Conservation (phyloP, 2,113 vertebrate genomes). For the Zosterops borbonicus region DNA sequence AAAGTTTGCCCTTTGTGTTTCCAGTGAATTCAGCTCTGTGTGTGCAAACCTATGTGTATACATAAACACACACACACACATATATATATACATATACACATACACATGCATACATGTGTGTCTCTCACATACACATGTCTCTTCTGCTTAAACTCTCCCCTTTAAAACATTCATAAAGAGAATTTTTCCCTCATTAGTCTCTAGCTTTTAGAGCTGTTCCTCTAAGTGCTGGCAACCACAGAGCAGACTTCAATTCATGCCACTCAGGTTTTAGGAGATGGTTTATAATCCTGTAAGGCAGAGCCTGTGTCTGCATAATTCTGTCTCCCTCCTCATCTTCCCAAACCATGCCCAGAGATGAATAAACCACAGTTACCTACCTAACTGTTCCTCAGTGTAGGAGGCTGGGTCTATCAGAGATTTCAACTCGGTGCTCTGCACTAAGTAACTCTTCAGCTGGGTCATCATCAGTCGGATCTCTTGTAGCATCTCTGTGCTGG, state of each 20-base stretch:
- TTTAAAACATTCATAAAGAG: not conserved
- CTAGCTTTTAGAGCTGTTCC: not conserved
- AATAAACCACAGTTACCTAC: slow-evolving; percentile 65
- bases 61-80: not conserved
- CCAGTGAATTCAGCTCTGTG: not conserved
- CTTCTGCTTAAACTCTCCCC: not conserved
- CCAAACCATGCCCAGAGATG: not conserved
- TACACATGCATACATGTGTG: not conserved
- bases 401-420: slow-evolving; percentile 78
- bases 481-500: slow-evolving; percentile 94
- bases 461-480: slow-evolving; percentile 98
- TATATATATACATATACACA: fast-evolving
- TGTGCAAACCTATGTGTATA: not conserved
- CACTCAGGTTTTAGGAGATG: not conserved
- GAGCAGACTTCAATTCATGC: not conserved
- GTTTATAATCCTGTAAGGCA: not conserved
- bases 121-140: not conserved
- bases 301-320: not conserved
- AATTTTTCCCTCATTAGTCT: not conserved
- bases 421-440: slow-evolving; percentile 91
- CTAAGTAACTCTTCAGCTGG: slow-evolving; percentile 94
- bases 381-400: slow-evolving; percentile 81
- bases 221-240: not conserved
- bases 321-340: not conserved
- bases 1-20: not conserved